Evolutionary conservation across 2,113 vertebrate genomes (phyloP).

Genomic region (Peromyscus maniculatus): DNA sequence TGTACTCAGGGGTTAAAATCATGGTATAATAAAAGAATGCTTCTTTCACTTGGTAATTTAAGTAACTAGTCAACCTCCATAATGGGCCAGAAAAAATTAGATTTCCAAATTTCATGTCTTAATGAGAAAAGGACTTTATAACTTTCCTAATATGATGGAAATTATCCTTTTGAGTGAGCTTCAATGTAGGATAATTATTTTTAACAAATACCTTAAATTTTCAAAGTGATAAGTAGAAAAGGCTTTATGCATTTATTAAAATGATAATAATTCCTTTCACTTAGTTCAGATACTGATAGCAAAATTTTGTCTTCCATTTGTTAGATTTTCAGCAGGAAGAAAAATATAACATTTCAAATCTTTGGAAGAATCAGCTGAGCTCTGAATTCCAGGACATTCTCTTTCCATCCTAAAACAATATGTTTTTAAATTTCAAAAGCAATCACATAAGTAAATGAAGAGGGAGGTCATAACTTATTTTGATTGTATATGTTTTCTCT

Average conservation of each 20-base stretch:
- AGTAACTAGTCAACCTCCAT: constrained; percentile 13
- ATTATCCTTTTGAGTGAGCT: constrained; percentile 5
- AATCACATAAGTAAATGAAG: neutral
- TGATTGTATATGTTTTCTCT: neutral
- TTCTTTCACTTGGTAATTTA: constrained; percentile 27
- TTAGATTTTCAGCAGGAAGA: neutral
- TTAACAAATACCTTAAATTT: constrained; percentile 37
- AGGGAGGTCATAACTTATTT: neutral
- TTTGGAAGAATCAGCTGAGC: neutral
- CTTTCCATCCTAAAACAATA: neutral
- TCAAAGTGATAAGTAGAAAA: neutral
- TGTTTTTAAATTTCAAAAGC: neutral
- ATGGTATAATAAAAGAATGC: constrained; percentile 22
- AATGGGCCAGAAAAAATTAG: neutral
- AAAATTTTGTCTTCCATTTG: neutral
- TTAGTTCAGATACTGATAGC: neutral
- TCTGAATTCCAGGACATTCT: neutral
- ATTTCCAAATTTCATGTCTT: constrained; percentile 35
- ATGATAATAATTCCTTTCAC: neutral
- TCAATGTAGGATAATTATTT: neutral
- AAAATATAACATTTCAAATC: neutral
- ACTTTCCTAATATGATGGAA: neutral
- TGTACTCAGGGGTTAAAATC: neutral
- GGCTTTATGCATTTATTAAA: neutral
- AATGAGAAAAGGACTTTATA: constrained; percentile 16